phyloP scores from a whole-genome alignment of 2,113 vertebrate species.

The Campylomormyrus numenius region DNA sequence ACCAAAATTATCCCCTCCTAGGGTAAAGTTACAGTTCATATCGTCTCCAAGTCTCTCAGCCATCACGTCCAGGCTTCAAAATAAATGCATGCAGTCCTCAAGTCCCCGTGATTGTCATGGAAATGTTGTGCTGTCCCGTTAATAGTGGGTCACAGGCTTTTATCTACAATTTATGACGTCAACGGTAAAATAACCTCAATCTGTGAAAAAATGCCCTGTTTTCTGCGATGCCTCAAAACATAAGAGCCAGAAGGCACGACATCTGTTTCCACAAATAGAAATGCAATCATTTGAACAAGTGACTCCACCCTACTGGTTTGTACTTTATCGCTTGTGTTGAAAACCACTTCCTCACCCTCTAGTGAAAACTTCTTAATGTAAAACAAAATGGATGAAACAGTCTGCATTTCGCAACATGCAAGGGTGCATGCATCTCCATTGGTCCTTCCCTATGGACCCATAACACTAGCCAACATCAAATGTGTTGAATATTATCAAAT shows the following conservation, averaged over 20 bases:
- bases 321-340: not conserved
- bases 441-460: not conserved
- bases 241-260: not conserved
- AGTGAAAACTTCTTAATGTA: not conserved
- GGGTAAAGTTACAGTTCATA: constrained; percentile 54
- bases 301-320: not conserved
- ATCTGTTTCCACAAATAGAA: not conserved
- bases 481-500: too few species aligned
- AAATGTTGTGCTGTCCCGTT: not conserved
- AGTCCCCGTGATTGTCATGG: not conserved
- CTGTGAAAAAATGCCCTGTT: not conserved
- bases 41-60: constrained; percentile 44
- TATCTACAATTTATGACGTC: not conserved
- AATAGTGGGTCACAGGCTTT: not conserved
- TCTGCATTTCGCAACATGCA: not conserved
- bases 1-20: constrained; percentile 54
- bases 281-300: not conserved
- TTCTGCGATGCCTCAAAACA: not conserved
- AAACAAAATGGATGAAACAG: not conserved
- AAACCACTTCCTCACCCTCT: not conserved
- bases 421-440: not conserved
- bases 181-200: not conserved
- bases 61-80: not conserved
- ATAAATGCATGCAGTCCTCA: not conserved
- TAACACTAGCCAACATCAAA: too few species aligned